Percentiles rank a stretch among this genome's conserved stretches.
Conservation (phyloP, 2,888 invertebrate species). For the Aspidiotus rigidus region DNA sequence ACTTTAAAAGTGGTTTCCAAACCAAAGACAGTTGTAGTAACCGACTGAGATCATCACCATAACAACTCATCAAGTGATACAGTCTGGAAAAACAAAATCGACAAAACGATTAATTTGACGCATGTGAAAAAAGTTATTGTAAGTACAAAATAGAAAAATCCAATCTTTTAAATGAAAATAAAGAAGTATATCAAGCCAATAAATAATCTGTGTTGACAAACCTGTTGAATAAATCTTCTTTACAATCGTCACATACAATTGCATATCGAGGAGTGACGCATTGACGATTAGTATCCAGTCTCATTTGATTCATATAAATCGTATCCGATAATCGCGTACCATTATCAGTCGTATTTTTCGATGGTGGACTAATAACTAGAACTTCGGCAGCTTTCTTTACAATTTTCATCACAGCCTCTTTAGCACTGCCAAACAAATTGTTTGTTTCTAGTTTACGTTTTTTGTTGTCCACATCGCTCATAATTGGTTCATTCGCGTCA, state of each 20-base stretch:
- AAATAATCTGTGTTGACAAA: conserved; percentile 17
- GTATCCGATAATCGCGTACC: conserved; percentile 4
- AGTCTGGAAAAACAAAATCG: conserved; percentile 45
- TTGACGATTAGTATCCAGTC: conserved; percentile 38
- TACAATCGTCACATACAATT: conserved; percentile 66
- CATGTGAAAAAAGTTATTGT: too few relatives aligned
- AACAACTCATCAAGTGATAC: conserved; percentile 65
- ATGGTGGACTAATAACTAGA: conserved; percentile 53
- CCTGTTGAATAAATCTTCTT: conserved; percentile 55
- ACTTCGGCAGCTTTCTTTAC: conserved; percentile 86
- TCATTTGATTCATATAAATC: conserved; percentile 40
- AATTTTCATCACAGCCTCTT: conserved; percentile 83
- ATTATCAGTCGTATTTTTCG: conserved; percentile 12
- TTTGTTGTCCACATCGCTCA: conserved; percentile 51
- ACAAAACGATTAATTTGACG: too few relatives aligned
- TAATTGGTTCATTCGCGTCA: conserved; percentile 49
- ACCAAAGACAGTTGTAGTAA: conserved; percentile 55
- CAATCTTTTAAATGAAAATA: too few relatives aligned
- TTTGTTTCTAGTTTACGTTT: conserved; percentile 43
- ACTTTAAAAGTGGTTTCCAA: conserved; percentile 41
- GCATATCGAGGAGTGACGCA: conserved; percentile 67
- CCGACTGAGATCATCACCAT: conserved; percentile 51
- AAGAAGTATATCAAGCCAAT: too few relatives aligned
- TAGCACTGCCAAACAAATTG: conserved; percentile 71
- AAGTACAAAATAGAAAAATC: too few relatives aligned